Base-by-base conservation (phyloP, 2,888 invertebrate species). In the Cosmia pyralina region DNA sequence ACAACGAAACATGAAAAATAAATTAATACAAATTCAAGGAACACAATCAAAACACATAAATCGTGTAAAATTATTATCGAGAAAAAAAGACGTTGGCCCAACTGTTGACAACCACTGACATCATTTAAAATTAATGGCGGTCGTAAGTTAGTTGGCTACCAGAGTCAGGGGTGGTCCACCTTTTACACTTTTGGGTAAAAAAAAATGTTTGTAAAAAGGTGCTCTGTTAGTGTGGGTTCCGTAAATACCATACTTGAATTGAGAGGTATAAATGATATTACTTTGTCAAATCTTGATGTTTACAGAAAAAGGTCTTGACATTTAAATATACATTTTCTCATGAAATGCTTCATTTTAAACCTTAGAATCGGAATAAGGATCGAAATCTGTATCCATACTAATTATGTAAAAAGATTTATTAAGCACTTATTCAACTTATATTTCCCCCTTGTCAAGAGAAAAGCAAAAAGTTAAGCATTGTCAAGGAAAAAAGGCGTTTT, bases 71-170 rank as follows among this genome's bases (percentile, higher is more conserved):
- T 92, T 91, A 93, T 89, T 87, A 85, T 85, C 81, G 84, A 88
- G 88, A 89, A 90, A 91, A 90, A 91, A 91, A 90, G 88, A 90
- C 88, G 90, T 89, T 89, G 86, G 77, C 85, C 91, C 90, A 94
- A 93, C 94, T 94, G 95, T 95, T 95, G 95, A 95, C 95, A 95
- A 93, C 89, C 86, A 85, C 94, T 94, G 94, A 92, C 92, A 93
- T 91, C 92, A 88, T 92, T 92, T 92, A 92, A 92, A 94, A 95
- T 95, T 94, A 95, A 95, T 95, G 93, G 87, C 93, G 93, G 93
- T 93, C 92, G 91, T 91, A 89, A 90, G 89, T 91, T 92, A 92
- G 90, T 89, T 88, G 85, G 95, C 95, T 95, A 94, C 95, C 93
- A 93, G 89, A 92, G 92, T 92, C 95, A 93, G 93, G 93, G 95